Evolutionary conservation across 37 sponge, comb jelly and placozoan genomes (phyloP), one percentile per base, ranked within the genome.

Genomic region (Aplysina aerophoba): DNA sequence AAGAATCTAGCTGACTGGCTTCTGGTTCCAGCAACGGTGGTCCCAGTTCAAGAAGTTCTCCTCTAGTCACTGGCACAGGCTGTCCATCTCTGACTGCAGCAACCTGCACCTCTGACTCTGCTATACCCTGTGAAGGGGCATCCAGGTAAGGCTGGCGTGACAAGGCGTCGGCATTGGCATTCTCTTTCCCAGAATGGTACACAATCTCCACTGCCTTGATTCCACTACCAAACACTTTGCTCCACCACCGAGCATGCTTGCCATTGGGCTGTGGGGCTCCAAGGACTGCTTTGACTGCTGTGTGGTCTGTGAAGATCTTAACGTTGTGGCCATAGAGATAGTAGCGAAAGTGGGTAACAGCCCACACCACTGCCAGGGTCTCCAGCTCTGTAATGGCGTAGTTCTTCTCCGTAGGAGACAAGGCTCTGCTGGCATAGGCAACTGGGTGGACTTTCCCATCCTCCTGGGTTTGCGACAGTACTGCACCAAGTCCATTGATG

Each of bases 201-300:
- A 73, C 59, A 34, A 85, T 54, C 16, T 73, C 39, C 21, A 85
- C 60, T 2, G 8, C 8, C 60, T 55, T 40, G 53, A 85, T 41
- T 5, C 86, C 86, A 22, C 60, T 81, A 15, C 60, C 37, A 30
- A 81, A 85, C 1, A 85, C 77, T 15, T 79, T 73, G 21, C 33
- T 85, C 86, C 86, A 85, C 77, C 86, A 85, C 15, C 59, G 59
- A 0, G 78, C 79, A 50, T 85, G 86, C 60, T 85, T 75, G 4
- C 79, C 86, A 55, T n/a, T 85, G 50, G 30, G 86, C 41, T 59
- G 20, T 21, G 85, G 54, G 11, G 14, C 56, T 13, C 28, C 77
- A 20, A 85, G 68, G 15, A 83, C 36, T 8, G 84, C 84, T 72
- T 83, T 83, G 37, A 85, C 85, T 50, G 85, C 74, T 33, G 85